Evolutionary conservation across 2,888 invertebrate genomes (phyloP), one percentile per base, ranked within the genome.

Genomic region (Heliconius charithonia): DNA sequence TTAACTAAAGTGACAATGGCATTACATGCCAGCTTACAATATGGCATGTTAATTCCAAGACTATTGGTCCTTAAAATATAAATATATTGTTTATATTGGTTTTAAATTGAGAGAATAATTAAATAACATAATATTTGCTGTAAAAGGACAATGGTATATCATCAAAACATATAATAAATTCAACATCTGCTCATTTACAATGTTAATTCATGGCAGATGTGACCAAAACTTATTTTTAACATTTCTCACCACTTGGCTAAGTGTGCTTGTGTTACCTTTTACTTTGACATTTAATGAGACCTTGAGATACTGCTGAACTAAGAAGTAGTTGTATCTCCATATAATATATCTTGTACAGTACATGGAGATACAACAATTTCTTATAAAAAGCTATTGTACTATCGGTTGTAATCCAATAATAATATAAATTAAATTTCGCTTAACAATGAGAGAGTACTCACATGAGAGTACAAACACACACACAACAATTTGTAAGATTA

Each of bases 231-330:
- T 25, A 19, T 32, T 72, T 72, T 72, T 32, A 71, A 29, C 6
- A 56, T 22, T 22, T 7, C 37, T 2, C 51, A 51, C 12, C 27
- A 71, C 29, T n/a, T 10, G 27, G 32, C 6, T 72, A 59, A n/a
- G n/a, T 59, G n/a, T 59, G 32, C 32, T 72, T 25, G 9, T 59
- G n/a, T 37, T 32, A 72, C 72, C 59, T 59, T 37, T 72, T 72
- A 72, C 72, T 72, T 71, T 72, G 72, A 37, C 72, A 72, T 72
- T 72, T 72, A 72, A 37, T 32, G 7, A 32, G 59, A 72, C 72
- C 72, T 72, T 72, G 72, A 72, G 59, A 25, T 56, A 37, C 16
- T 7, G 59, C 9, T 32, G 32, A 56, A n/a, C 16, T 59, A 72
- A 56, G n/a, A 32, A 72, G 32, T 59, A 72, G 29, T 56, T 56